These are phyloP conservation scores for Phthorimaea operculella DNA, from an alignment of 1,140 invertebrate species.

Conservation along the genomic window DNA sequence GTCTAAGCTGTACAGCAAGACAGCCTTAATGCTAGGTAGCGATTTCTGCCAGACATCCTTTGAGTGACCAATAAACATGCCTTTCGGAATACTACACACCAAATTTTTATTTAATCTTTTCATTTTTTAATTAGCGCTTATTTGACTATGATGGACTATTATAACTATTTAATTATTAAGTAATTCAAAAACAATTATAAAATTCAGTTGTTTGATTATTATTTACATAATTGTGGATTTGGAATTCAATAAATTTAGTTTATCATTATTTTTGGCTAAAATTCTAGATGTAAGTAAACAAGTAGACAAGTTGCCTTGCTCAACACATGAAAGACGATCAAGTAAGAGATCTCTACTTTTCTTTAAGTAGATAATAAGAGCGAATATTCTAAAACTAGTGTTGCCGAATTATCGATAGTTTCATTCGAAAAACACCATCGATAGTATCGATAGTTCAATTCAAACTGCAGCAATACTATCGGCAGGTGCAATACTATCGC, in stretches of 20 bases:
- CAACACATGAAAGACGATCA: conserved; percentile 39
- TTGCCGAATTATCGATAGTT: no score
- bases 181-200: background rate
- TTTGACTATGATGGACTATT: background rate
- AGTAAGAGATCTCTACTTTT: conserved; percentile 22
- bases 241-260: conserved; percentile 2
- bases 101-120: no score
- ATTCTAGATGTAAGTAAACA: conserved; percentile 1
- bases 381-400: conserved; percentile 8
- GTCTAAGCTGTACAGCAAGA: no score
- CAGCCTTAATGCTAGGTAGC: no score
- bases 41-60: no score
- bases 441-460: no score
- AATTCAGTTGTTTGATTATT: background rate
- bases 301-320: conserved; percentile 27
- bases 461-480: no score
- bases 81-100: no score
- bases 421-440: no score
- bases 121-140: background rate
- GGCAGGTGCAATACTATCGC: no score
- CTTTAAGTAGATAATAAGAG: background rate
- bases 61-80: no score
- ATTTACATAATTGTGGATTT: background rate
- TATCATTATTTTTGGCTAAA: background rate
- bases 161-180: background rate